Conservation (phyloP, 2,113 vertebrate genomes). For the Nestor notabilis region DNA sequence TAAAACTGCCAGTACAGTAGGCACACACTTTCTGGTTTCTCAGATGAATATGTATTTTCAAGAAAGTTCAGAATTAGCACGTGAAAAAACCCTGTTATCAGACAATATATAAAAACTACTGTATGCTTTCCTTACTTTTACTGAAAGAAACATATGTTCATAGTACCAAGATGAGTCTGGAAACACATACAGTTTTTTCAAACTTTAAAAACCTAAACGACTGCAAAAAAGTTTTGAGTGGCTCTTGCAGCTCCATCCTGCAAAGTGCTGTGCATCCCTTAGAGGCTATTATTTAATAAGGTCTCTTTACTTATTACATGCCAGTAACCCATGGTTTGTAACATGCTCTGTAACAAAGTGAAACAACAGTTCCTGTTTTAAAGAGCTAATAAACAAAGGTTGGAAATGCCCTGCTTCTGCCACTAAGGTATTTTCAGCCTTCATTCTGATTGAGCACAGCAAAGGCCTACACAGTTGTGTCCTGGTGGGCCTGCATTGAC, state of each 20-base stretch:
- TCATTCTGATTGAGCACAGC: fast-evolving
- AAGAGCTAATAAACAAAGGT: background rate
- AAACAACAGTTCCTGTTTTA: background rate
- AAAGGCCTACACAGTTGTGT: fast-evolving
- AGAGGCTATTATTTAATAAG: background rate
- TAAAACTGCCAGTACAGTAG: background rate
- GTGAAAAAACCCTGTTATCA: background rate
- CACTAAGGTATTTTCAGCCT: background rate
- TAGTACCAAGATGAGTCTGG: background rate
- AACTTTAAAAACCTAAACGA: background rate
- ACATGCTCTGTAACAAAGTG: background rate
- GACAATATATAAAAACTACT: background rate
- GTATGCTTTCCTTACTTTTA: background rate
- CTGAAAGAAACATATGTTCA: background rate
- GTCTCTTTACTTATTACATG: background rate
- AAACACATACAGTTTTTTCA: background rate
- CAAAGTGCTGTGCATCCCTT: background rate
- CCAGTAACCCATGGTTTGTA: background rate
- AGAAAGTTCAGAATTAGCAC: background rate
- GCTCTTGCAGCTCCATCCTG: background rate
- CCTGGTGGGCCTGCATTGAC: background rate
- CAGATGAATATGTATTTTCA: background rate
- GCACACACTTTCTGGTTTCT: background rate
- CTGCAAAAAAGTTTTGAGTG: background rate
- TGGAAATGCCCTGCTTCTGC: background rate